These are phyloP conservation scores for Ethmia dodecea DNA, from an alignment of 2,888 invertebrate species.

Conservation along the genomic window DNA sequence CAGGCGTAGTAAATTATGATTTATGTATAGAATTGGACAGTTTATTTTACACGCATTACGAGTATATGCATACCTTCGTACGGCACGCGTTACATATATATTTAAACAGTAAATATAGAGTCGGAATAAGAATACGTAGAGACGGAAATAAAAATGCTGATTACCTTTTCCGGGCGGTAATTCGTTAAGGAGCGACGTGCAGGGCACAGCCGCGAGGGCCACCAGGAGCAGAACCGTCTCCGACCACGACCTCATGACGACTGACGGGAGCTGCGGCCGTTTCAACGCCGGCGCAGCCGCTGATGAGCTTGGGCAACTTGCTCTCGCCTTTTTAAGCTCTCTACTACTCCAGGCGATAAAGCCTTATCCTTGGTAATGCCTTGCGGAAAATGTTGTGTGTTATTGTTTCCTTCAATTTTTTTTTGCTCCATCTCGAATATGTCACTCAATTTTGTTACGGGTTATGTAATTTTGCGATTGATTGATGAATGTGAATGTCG, in stretches of 20 bases:
- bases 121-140: too few species aligned
- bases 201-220: conserved; percentile 32
- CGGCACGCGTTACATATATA: too few species aligned
- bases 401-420: too few species aligned
- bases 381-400: conserved; percentile 14
- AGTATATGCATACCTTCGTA: too few species aligned
- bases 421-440: too few species aligned
- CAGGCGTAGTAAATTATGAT: too few species aligned
- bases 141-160: too few species aligned
- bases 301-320: conserved; percentile 41
- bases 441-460: too few species aligned
- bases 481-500: too few species aligned
- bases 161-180: conserved; percentile 58
- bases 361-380: conserved; percentile 26
- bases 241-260: conserved; percentile 58
- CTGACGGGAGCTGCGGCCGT: conserved; percentile 33
- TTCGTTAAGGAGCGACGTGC: conserved; percentile 55
- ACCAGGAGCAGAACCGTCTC: conserved; percentile 43
- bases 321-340: conserved; percentile 49
- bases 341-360: conserved; percentile 22
- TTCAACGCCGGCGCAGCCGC: conserved; percentile 35
- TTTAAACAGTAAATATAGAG: too few species aligned
- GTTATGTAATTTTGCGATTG: background rate
- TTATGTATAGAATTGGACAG: too few species aligned
- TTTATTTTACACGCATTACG: too few species aligned